Evolutionary conservation across 2,797 vertebrate genomes (phyloP).

Genomic region (Avahi laniger): DNA sequence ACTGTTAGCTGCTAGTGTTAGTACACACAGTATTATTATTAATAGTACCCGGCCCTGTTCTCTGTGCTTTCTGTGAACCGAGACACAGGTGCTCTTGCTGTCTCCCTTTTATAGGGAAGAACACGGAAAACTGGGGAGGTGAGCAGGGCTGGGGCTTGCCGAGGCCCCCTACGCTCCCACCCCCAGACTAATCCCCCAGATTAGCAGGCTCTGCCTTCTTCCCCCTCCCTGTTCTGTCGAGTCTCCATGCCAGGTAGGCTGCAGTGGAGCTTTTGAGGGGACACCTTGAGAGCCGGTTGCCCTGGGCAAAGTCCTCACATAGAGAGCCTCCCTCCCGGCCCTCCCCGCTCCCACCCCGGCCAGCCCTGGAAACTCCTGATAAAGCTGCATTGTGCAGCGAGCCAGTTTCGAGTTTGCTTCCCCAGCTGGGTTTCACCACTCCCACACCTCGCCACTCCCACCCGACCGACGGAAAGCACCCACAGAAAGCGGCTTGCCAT

Average conservation of each 20-base stretch:
- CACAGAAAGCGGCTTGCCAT: background rate
- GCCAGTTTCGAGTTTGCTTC: background rate
- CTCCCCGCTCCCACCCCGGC: background rate
- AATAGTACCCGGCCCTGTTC: background rate
- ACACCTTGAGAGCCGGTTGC: background rate
- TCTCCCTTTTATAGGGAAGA: background rate
- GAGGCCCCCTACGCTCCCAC: background rate
- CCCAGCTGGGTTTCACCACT: constrained; percentile 33
- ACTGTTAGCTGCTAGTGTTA: background rate
- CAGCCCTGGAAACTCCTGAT: constrained; percentile 30
- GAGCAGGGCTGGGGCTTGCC: background rate
- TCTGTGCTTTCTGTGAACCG: background rate
- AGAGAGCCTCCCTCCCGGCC: background rate
- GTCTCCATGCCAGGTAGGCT: background rate
- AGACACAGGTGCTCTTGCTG: background rate
- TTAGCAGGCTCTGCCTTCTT: background rate
- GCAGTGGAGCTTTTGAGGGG: background rate
- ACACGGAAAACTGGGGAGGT: background rate
- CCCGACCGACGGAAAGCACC: background rate
- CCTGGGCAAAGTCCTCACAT: background rate
- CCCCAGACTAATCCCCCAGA: background rate
- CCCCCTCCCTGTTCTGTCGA: rapidly evolving
- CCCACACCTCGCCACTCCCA: background rate
- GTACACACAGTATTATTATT: rapidly evolving
- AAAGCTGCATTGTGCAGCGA: constrained; percentile 49